A percentile compares a stretch with the other conserved stretches of the same genome.
These are phyloP conservation scores for Podilymbus podiceps DNA, from an alignment of 2,113 vertebrate species.

Conservation along the genomic window DNA sequence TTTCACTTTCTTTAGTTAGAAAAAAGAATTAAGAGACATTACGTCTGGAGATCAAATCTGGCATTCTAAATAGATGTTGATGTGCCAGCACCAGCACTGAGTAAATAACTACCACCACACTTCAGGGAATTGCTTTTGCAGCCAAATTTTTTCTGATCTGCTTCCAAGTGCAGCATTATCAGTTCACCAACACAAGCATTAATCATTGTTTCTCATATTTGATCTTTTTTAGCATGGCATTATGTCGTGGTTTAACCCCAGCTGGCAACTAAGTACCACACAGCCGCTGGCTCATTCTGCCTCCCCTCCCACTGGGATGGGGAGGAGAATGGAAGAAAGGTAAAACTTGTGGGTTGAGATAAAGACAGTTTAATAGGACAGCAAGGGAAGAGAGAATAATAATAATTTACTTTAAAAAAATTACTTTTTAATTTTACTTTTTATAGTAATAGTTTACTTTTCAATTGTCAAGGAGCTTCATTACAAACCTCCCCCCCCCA, in stretches of 20 bases:
- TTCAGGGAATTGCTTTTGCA: not conserved
- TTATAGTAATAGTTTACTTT: not conserved
- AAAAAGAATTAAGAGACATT: not conserved
- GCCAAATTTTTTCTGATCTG: not conserved
- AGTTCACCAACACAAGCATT: not conserved
- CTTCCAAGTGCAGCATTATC: not conserved
- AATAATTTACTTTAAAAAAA: no score
- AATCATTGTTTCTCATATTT: not conserved
- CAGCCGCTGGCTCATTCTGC: no score
- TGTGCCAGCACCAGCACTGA: not conserved
- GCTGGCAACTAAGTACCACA: no score
- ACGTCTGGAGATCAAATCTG: not conserved
- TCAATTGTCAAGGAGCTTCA: not conserved
- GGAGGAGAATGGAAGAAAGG: no score
- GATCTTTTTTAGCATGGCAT: not conserved
- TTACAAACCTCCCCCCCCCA: not conserved
- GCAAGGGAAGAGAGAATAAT: no score
- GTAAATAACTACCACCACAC: not conserved
- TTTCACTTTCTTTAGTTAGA: not conserved
- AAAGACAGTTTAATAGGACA: no score
- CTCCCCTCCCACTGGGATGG: no score
- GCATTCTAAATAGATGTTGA: not conserved
- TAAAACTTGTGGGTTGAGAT: no score
- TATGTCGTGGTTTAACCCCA: not conserved
- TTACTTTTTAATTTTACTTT: not conserved